A percentile compares a stretch with the other conserved stretches of the same genome.
phyloP scores from a whole-genome alignment of 2,113 vertebrate species.

The Indri indri region DNA sequence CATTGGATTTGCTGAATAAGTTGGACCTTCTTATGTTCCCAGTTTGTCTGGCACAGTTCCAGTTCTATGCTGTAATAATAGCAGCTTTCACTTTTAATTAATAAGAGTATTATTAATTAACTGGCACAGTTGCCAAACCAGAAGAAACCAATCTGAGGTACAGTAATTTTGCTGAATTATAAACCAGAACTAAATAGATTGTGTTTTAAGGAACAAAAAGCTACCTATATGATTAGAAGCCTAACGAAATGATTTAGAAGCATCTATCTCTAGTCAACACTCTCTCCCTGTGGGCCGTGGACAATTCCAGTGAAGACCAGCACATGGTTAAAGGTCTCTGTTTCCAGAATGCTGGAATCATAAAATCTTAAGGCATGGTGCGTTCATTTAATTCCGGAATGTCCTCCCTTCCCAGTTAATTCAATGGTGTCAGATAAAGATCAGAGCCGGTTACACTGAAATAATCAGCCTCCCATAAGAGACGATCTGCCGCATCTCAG shows the following conservation, averaged over 20 bases:
- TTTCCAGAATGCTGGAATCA: neutral
- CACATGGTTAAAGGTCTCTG: neutral
- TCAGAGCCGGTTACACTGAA: neutral
- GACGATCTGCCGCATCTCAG: neutral
- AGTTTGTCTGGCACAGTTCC: neutral
- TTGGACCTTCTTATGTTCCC: neutral
- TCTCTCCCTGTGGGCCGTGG: neutral
- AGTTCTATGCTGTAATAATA: neutral
- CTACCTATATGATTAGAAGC: neutral
- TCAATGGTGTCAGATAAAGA: neutral
- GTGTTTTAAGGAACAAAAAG: neutral
- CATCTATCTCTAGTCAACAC: neutral
- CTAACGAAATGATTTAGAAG: neutral
- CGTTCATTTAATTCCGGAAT: neutral
- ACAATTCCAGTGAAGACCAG: neutral
- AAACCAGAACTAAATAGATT: neutral
- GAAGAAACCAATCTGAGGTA: slow-evolving; percentile 16
- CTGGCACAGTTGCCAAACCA: neutral
- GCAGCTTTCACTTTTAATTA: slow-evolving; percentile 59
- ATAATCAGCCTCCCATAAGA: neutral
- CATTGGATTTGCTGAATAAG: slow-evolving; percentile 31
- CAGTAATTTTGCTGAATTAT: slow-evolving; percentile 3
- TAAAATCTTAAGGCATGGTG: neutral
- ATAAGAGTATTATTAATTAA: slow-evolving; percentile 46
- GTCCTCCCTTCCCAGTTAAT: neutral